phyloP scores from a whole-genome alignment of 1,140 invertebrate species.

The Pararge aegeria region DNA sequence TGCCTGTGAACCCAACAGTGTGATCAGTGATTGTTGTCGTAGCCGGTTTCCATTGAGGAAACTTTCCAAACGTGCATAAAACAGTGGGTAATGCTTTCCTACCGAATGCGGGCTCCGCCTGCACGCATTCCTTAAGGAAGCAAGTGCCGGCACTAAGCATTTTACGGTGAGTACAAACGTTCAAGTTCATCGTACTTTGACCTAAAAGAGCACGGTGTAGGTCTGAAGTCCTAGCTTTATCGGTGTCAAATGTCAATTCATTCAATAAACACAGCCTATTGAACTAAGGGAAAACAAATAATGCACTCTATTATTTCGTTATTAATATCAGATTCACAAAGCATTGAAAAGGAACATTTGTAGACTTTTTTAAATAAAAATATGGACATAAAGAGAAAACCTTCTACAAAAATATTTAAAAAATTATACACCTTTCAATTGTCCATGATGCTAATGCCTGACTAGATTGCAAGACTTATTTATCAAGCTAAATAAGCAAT shows the following conservation, averaged over 20 bases:
- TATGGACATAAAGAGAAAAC: too few relatives aligned
- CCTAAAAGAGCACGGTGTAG: constrained; percentile 46
- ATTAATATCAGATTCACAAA: too few relatives aligned
- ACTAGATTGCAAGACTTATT: too few relatives aligned
- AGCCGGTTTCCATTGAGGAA: constrained; percentile 74
- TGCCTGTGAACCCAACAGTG: constrained; percentile 60
- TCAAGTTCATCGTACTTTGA: constrained; percentile 77
- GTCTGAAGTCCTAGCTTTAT: constrained; percentile 34
- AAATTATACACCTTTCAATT: too few relatives aligned
- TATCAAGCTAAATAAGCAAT: too few relatives aligned
- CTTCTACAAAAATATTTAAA: too few relatives aligned
- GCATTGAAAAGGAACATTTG: too few relatives aligned
- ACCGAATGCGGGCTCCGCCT: constrained; percentile 72
- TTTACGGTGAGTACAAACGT: constrained; percentile 75
- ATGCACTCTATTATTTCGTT: not conserved
- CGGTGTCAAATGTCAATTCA: constrained; percentile 28
- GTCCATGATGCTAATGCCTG: too few relatives aligned
- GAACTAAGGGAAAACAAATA: not conserved
- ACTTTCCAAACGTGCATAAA: constrained; percentile 78
- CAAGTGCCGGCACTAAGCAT: constrained; percentile 77
- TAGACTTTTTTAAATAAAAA: too few relatives aligned
- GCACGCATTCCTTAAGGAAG: constrained; percentile 74
- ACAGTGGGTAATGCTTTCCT: constrained; percentile 76
- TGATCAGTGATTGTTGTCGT: constrained; percentile 78
- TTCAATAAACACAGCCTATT: constrained; percentile 2